Conservation (phyloP, 2,888 invertebrate genomes). For the Piscicola geometra region DNA sequence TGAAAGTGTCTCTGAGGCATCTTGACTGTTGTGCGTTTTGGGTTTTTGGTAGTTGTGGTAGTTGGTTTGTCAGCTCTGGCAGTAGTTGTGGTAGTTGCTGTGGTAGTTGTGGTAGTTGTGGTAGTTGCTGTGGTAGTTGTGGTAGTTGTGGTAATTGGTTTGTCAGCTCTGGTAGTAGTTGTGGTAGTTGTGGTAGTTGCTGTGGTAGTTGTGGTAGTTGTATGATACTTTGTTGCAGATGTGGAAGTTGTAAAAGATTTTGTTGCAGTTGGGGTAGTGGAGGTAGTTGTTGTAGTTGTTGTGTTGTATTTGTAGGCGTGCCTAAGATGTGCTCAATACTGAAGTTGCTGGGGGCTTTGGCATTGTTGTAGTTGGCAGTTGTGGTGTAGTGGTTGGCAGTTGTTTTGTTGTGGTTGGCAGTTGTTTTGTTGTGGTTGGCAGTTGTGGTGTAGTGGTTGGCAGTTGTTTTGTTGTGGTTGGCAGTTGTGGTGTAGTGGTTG, state of each 20-base stretch:
- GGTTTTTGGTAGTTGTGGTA: background rate
- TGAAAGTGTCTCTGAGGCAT: too few species aligned
- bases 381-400: constrained; percentile 9
- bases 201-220: background rate
- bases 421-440: background rate
- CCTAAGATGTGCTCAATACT: background rate
- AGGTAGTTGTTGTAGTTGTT: background rate
- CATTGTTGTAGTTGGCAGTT: background rate
- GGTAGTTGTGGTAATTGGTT: background rate
- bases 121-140: background rate
- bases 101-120: background rate
- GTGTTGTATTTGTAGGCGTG: background rate
- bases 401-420: background rate
- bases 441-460: background rate
- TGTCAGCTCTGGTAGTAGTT: too few species aligned
- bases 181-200: background rate
- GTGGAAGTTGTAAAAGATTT: background rate
- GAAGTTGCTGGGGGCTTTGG: background rate
- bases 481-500: too few species aligned
- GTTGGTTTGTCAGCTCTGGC: background rate
- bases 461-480: too few species aligned
- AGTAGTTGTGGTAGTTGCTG: constrained; percentile 1
- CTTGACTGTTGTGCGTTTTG: background rate
- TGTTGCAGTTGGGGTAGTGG: background rate
- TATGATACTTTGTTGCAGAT: background rate